A percentile compares a stretch with the other conserved stretches of the same genome.
phyloP scores from a whole-genome alignment of 2,113 vertebrate species.

The Nannospalax galili region DNA sequence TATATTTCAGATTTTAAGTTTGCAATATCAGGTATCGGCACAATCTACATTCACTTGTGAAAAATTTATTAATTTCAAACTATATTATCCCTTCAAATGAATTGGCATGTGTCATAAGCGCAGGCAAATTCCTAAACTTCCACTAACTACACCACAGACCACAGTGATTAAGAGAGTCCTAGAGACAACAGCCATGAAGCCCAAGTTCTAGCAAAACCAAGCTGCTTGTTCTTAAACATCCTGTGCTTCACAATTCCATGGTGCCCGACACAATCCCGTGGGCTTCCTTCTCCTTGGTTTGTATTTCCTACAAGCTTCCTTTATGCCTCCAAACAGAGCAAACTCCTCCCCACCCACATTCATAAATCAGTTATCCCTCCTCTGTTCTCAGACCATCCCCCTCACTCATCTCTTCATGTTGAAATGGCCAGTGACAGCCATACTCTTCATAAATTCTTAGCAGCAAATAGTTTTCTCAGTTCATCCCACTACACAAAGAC shows the following conservation, averaged over 20 bases:
- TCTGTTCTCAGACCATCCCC: neutral
- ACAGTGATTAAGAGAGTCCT: too few species aligned
- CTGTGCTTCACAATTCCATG: neutral
- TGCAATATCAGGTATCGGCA: neutral
- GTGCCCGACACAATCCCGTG: neutral
- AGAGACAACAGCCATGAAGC: neutral
- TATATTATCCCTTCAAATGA: neutral
- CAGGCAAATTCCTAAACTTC: neutral
- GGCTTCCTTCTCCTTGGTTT: neutral
- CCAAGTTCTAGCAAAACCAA: neutral
- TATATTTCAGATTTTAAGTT: slow-evolving; percentile 30
- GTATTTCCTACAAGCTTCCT: neutral
- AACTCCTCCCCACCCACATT: neutral
- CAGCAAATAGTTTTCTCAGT: neutral
- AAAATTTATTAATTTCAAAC: slow-evolving; percentile 8
- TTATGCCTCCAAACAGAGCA: slow-evolving; percentile 28
- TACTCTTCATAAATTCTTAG: neutral
- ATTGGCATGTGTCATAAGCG: neutral
- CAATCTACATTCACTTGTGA: neutral
- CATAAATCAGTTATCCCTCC: neutral
- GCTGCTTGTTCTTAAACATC: neutral
- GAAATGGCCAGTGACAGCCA: neutral
- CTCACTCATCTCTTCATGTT: too few species aligned
- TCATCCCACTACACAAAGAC: neutral
- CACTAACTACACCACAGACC: neutral